Percentiles rank a stretch among this genome's conserved stretches.
Evolutionary conservation across 2,113 vertebrate species (phyloP).

Genomic region (Hippoglossus stenolepis): DNA sequence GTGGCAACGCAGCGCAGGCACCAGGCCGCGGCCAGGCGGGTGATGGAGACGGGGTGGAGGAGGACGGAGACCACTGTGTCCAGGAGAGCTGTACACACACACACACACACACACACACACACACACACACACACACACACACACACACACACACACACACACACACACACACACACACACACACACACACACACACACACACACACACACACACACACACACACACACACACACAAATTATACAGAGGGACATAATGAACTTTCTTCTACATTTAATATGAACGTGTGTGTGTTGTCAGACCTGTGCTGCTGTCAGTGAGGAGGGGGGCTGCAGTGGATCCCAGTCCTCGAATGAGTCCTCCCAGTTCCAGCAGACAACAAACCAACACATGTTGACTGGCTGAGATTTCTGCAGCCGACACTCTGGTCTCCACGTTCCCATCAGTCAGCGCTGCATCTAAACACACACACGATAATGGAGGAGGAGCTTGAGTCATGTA

Average conservation of each 20-base stretch:
- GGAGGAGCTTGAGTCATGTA: no score
- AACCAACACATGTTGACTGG: conserved; percentile 87
- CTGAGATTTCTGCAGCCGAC: conserved; percentile 79
- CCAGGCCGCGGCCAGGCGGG: conserved; percentile 90
- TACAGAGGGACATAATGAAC: no score
- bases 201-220: no score
- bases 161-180: no score
- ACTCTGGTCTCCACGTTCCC: conserved; percentile 85
- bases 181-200: no score
- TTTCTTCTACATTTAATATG: neutral
- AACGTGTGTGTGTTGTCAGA: conserved; percentile 48
- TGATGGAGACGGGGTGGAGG: conserved; percentile 85
- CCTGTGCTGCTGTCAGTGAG: conserved; percentile 90
- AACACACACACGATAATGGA: neutral
- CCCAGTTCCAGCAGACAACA: conserved; percentile 93
- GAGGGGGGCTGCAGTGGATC: conserved; percentile 88
- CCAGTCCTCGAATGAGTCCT: conserved; percentile 85
- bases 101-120: no score
- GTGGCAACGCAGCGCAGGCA: conserved; percentile 89
- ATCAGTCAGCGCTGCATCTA: conserved; percentile 86
- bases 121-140: no score
- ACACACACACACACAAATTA: no score
- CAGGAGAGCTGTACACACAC: conserved; percentile 82
- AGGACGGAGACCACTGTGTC: conserved; percentile 88
- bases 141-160: no score